Evolutionary conservation across 1,140 invertebrate species (phyloP), one percentile per base, ranked within the genome.

Genomic region (Bombus fervidus): DNA sequence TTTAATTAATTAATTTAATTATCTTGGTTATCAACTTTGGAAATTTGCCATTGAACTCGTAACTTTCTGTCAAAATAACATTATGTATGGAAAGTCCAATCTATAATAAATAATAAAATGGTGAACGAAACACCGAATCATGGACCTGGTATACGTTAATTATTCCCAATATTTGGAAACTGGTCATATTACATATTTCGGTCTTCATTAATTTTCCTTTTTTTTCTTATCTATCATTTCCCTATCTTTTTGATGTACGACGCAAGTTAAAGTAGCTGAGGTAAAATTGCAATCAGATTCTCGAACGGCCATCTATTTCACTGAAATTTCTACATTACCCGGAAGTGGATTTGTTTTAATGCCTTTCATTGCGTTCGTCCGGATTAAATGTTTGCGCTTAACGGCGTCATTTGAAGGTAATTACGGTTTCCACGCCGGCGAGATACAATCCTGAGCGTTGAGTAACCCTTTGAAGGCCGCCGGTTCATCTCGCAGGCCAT

Each of bases 341-440:
- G 75, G 43, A 83, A 85, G 76, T 78, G 81, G 83, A 85, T 75
- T 81, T 76, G 79, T 77, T 62, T 81, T 86, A 87, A 87, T 74
- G 82, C 75, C 87, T 76, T 78, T 78, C 87, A 81, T 89, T 83
- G 80, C 43, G 75, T 62, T 75, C 22, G 37, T 69, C 39, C 69
- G 39, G 87, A 73, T 85, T 85, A 85, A 85, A 85, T 85, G 83
- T 85, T 84, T 72, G 83, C 83, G 83, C 68, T 85, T 85, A 80
- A 85, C 77, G 75, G 83, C 77, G 83, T 80, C 76, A 64, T 85
- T 85, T 15, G 83, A 80, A 80, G 76, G 83, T 80, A 85, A 85
- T 85, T 85, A 85, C 83, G 76, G 83, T 80, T 78, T 80, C 74
- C 76, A 68, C 64, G 47, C 28, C 41, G 83, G 31, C 25, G 41